phyloP scores from a whole-genome alignment of 2,888 invertebrate species.

The Diploptera punctata region DNA sequence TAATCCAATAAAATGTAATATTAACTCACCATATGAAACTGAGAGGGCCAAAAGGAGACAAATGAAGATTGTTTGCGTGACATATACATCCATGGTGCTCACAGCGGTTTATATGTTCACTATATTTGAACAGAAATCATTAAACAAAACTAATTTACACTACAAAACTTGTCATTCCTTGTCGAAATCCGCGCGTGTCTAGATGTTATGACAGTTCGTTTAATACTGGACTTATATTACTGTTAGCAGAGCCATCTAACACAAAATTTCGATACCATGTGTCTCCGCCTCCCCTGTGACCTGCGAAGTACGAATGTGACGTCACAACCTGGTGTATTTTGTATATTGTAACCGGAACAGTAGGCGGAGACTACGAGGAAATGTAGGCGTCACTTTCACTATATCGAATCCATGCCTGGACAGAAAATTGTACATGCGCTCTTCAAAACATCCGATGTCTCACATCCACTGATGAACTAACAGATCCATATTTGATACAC shows the following conservation, averaged over 20 bases:
- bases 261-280: neutral
- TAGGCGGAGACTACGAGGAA: constrained; percentile 21
- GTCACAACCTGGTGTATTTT: neutral
- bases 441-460: neutral
- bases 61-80: neutral
- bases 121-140: neutral
- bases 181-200: constrained; percentile 1
- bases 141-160: constrained; percentile 9
- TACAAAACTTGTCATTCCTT: constrained; percentile 4
- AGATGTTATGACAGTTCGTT: neutral
- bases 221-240: neutral
- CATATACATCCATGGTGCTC: constrained; percentile 25
- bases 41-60: neutral
- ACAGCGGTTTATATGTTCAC: constrained; percentile 10
- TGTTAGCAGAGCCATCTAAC: constrained; percentile 17
- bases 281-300: constrained; percentile 15
- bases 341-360: neutral
- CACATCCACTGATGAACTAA: neutral
- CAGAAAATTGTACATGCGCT: constrained; percentile 13
- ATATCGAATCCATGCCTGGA: constrained; percentile 22
- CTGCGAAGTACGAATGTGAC: constrained; percentile 5
- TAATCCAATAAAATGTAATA: too few relatives aligned
- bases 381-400: constrained; percentile 27
- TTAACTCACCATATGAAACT: neutral
- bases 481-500: too few relatives aligned